phyloP scores from a whole-genome alignment of 1,140 invertebrate genomes.

The Lepidotrigona ventralis region DNA sequence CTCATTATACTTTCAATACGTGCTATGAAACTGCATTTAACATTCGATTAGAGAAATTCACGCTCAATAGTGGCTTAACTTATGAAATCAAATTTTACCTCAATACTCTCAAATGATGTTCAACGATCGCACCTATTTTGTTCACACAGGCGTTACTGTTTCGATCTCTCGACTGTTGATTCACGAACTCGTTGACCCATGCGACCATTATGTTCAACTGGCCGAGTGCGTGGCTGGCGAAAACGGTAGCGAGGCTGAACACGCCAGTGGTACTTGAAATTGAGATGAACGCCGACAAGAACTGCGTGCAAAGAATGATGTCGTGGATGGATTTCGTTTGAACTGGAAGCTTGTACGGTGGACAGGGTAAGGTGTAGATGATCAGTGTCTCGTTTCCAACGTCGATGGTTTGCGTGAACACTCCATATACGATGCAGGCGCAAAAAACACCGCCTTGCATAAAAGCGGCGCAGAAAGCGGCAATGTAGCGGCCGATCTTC shows the following conservation, averaged over 20 bases:
- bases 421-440: not conserved
- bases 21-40: slow-evolving; percentile 56
- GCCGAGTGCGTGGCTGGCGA: not conserved
- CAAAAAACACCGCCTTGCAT: not conserved
- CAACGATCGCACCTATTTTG: slow-evolving; percentile 40
- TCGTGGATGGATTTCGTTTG: not conserved
- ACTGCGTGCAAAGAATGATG: not conserved
- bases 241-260: not conserved
- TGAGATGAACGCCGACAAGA: not conserved
- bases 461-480: not conserved
- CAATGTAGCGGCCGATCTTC: not conserved
- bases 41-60: not conserved
- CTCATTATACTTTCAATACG: slow-evolving; percentile 57
- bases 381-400: not conserved
- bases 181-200: not conserved
- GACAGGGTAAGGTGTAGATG: not conserved
- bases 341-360: not conserved
- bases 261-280: not conserved
- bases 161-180: not conserved
- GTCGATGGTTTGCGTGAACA: not conserved
- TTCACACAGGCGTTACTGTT: not conserved
- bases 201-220: not conserved
- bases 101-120: slow-evolving; percentile 48
- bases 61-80: not conserved
- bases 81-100: slow-evolving; percentile 10